A percentile compares a stretch with the other conserved stretches of the same genome.
Evolutionary conservation across 1,140 invertebrate species (phyloP).

Genomic region (Battus philenor): DNA sequence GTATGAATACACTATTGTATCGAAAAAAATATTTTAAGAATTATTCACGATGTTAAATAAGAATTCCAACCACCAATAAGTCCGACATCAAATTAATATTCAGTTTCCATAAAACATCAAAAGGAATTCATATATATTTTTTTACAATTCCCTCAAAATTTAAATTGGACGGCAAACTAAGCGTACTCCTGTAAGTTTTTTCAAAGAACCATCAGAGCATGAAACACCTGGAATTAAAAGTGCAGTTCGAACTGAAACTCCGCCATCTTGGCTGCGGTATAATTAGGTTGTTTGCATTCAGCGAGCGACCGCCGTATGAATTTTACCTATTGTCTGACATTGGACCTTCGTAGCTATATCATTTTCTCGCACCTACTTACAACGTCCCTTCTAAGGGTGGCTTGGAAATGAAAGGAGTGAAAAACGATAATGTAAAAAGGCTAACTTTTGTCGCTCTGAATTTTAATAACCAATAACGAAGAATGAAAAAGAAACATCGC

Average conservation of each 20-base stretch:
- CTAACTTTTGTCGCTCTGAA: slow-evolving; percentile 15
- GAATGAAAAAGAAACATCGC: slow-evolving; percentile 11
- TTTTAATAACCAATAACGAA: not conserved
- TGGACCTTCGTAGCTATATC: slow-evolving; percentile 72
- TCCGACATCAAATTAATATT: too few relatives aligned
- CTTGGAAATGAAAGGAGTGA: slow-evolving; percentile 31
- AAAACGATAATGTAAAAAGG: slow-evolving; percentile 41
- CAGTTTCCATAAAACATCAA: too few relatives aligned
- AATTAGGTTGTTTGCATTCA: slow-evolving; percentile 71
- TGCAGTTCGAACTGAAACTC: slow-evolving; percentile 29
- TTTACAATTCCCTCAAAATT: too few relatives aligned
- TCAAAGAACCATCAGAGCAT: slow-evolving; percentile 23
- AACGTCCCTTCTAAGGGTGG: slow-evolving; percentile 24
- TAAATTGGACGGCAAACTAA: too few relatives aligned
- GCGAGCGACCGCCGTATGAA: slow-evolving; percentile 58
- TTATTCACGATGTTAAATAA: too few relatives aligned
- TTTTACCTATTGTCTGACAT: slow-evolving; percentile 73
- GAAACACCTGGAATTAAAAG: slow-evolving; percentile 30
- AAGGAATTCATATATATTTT: too few relatives aligned
- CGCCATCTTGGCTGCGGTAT: slow-evolving; percentile 60
- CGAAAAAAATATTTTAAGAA: too few relatives aligned
- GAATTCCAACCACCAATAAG: too few relatives aligned
- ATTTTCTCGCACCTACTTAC: slow-evolving; percentile 65
- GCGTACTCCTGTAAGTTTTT: too few relatives aligned
- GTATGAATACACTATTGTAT: too few relatives aligned